phyloP scores from a whole-genome alignment of 2,113 vertebrate genomes.

The Trinectes maculatus region DNA sequence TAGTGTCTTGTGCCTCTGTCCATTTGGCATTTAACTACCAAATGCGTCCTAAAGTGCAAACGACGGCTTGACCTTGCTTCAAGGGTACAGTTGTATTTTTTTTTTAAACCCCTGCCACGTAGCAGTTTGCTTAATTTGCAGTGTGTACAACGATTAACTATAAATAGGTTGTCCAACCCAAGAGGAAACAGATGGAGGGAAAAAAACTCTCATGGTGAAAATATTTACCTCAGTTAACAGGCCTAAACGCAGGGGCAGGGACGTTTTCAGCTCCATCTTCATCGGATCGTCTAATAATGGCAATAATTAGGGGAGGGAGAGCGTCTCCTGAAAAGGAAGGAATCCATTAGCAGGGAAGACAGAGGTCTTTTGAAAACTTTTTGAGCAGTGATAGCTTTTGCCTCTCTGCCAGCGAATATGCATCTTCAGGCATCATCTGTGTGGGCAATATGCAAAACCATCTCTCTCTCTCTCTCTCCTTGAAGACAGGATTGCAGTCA shows the following conservation, averaged over 20 bases:
- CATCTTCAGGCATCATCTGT: constrained; percentile 79
- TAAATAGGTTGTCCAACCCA: constrained; percentile 17
- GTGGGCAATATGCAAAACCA: constrained; percentile 77
- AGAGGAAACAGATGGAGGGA: constrained; percentile 66
- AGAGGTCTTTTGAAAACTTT: constrained; percentile 67
- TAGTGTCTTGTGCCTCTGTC: constrained; percentile 34
- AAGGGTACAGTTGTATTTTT: constrained; percentile 71
- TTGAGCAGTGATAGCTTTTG: constrained; percentile 57
- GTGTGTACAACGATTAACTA: constrained; percentile 24
- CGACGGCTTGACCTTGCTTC: constrained; percentile 76
- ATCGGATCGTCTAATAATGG: constrained; percentile 81
- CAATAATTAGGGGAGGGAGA: constrained; percentile 73
- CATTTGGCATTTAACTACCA: constrained; percentile 46
- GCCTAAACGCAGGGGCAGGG: constrained; percentile 81
- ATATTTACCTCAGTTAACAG: constrained; percentile 87
- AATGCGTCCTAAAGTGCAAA: constrained; percentile 52
- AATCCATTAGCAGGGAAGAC: constrained; percentile 73
- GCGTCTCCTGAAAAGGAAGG: constrained; percentile 80
- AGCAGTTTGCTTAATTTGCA: constrained; percentile 1
- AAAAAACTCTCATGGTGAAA: constrained; percentile 64
- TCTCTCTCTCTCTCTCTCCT: constrained; percentile 71
- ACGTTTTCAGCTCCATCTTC: constrained; percentile 84
- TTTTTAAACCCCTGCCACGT: constrained; percentile 33
- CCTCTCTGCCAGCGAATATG: constrained; percentile 74
- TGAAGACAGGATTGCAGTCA: constrained; percentile 82